phyloP scores from a whole-genome alignment of 2,888 invertebrate species.

The Xylota segnis region DNA sequence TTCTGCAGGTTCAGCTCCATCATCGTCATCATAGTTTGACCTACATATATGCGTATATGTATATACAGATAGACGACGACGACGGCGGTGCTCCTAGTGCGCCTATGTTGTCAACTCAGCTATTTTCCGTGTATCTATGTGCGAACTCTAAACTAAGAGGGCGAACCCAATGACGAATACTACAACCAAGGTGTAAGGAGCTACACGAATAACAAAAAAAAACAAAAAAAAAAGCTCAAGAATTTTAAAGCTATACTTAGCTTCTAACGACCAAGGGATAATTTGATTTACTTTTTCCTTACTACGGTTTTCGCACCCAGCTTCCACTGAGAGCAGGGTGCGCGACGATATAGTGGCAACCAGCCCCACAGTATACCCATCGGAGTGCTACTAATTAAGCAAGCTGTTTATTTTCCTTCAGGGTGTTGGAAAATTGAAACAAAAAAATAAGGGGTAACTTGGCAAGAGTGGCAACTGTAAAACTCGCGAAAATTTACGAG shows the following conservation, averaged over 20 bases:
- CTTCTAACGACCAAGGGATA: conserved; percentile 67
- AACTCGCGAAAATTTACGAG: conserved; percentile 62
- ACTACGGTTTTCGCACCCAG: conserved; percentile 37
- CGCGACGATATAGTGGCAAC: not conserved
- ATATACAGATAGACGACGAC: not conserved
- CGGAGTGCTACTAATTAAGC: conserved; percentile 74
- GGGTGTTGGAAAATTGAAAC: conserved; percentile 68
- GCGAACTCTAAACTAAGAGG: conserved; percentile 45
- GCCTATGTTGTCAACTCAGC: conserved; percentile 56
- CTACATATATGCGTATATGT: conserved; percentile 5
- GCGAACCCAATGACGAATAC: conserved; percentile 55
- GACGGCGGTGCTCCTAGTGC: conserved; percentile 4
- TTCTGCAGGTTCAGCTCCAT: conserved; percentile 71
- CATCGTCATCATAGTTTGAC: conserved; percentile 55
- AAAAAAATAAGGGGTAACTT: conserved; percentile 39
- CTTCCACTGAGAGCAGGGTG: not conserved
- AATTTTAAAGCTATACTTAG: conserved; percentile 67
- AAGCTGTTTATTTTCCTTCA: conserved; percentile 72
- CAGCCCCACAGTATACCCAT: conserved; percentile 39
- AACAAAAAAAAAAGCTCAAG: conserved; percentile 40
- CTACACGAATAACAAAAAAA: conserved; percentile 30
- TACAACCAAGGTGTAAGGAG: not conserved
- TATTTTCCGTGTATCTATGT: conserved; percentile 45
- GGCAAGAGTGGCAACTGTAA: conserved; percentile 35
- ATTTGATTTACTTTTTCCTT: conserved; percentile 69